These are phyloP conservation scores for Seira musarum DNA, from an alignment of 2,888 invertebrate genomes.

Conservation along the genomic window DNA sequence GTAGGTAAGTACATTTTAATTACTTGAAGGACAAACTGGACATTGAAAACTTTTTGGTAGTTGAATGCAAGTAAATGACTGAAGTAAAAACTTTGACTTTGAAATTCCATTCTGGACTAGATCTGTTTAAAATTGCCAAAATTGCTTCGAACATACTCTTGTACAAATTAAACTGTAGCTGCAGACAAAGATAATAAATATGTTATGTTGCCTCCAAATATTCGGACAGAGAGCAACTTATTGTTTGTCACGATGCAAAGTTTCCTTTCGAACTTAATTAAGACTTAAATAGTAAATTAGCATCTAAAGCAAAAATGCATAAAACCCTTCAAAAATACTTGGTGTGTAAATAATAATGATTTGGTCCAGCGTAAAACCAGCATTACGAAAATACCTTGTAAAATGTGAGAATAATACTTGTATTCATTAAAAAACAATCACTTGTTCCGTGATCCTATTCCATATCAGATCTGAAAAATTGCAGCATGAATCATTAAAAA, in stretches of 20 bases:
- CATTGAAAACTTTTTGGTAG: not conserved
- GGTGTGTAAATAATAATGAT: not conserved
- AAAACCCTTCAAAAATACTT: not conserved
- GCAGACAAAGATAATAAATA: not conserved
- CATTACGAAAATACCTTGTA: constrained; percentile 9
- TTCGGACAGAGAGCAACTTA: too few species aligned
- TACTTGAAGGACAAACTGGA: not conserved
- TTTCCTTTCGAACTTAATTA: too few species aligned
- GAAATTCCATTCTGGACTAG: constrained; percentile 3
- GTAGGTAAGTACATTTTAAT: not conserved
- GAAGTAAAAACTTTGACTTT: not conserved
- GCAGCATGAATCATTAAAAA: too few species aligned
- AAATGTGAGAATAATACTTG: constrained; percentile 1
- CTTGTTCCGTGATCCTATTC: too few species aligned
- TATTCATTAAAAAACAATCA: not conserved
- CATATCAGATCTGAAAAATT: too few species aligned
- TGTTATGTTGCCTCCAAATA: not conserved
- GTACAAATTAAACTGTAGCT: not conserved
- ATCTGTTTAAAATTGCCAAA: not conserved
- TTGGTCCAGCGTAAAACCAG: constrained; percentile 6
- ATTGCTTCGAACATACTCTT: not conserved
- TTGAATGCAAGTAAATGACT: not conserved
- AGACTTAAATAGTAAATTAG: not conserved
- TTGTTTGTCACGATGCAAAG: too few species aligned
- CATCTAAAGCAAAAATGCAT: not conserved